Conservation (phyloP, 1,140 invertebrate genomes). For the Saccostrea cuccullata region DNA sequence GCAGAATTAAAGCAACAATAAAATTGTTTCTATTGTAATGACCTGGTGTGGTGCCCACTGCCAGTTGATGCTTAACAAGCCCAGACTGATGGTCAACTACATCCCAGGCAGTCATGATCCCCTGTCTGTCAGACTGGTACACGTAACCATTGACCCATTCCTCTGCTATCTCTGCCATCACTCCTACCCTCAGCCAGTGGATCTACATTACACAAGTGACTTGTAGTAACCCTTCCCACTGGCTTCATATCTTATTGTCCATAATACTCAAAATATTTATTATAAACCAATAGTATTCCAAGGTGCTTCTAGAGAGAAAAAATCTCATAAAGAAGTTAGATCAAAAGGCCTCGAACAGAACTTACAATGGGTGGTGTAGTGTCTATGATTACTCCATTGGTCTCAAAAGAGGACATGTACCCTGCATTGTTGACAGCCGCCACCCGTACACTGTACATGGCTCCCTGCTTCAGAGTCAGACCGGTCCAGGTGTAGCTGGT, state of each 20-base stretch:
- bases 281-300: not conserved
- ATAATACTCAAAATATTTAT: not conserved
- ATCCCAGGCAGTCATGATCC: slow-evolving; percentile 63
- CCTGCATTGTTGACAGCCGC: slow-evolving; percentile 63
- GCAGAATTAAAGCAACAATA: not conserved
- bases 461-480: slow-evolving; percentile 48
- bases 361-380: slow-evolving; percentile 49
- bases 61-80: slow-evolving; percentile 55
- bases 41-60: slow-evolving; percentile 66
- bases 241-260: not conserved
- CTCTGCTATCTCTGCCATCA: slow-evolving; percentile 57
- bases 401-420: slow-evolving; percentile 58
- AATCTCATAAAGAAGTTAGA: not conserved
- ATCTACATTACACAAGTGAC: slow-evolving; percentile 41
- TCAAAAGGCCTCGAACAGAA: no score
- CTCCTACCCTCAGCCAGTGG: slow-evolving; percentile 60
- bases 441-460: slow-evolving; percentile 56
- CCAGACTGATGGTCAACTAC: slow-evolving; percentile 62
- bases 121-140: slow-evolving; percentile 56
- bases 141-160: slow-evolving; percentile 63
- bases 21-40: not conserved
- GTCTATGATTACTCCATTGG: slow-evolving; percentile 65
- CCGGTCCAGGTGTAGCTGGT: slow-evolving; percentile 37
- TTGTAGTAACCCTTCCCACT: not conserved
- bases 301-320: not conserved